A percentile compares a stretch with the other conserved stretches of the same genome.
phyloP scores from a whole-genome alignment of 2,797 vertebrate genomes.

The Sebastes iracundus region DNA sequence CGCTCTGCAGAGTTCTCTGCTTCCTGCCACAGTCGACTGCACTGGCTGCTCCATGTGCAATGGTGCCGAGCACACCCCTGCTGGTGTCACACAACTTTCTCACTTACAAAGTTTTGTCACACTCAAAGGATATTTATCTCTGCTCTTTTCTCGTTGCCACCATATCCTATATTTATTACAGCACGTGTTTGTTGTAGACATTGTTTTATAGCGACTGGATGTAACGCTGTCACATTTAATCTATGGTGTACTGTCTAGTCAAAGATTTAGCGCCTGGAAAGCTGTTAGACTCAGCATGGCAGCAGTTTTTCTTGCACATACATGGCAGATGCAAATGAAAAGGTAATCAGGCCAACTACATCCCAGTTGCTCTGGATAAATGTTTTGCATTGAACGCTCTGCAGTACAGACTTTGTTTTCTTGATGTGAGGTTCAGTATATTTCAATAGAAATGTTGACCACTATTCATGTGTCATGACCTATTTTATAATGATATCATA shows the following conservation, averaged over 20 bases:
- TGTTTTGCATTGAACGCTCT: not conserved
- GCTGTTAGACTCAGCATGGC: not conserved
- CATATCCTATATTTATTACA: not conserved
- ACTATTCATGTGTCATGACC: not conserved
- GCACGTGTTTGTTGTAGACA: not conserved
- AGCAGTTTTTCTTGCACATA: not conserved
- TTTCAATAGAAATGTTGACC: not conserved
- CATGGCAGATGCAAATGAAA: not conserved
- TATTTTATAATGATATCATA: not conserved
- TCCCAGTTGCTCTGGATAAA: not conserved
- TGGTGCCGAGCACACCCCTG: constrained; percentile 55
- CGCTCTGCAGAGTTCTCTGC: constrained; percentile 26
- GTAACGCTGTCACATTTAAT: not conserved
- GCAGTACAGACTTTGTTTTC: not conserved
- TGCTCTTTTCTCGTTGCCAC: not conserved
- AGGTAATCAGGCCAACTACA: not conserved
- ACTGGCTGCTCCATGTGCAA: constrained; percentile 51
- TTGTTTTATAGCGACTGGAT: not conserved
- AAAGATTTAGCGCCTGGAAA: not conserved
- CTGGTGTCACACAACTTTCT: constrained; percentile 51
- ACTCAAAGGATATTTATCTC: constrained; percentile 6
- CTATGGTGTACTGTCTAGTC: not conserved
- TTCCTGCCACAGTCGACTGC: constrained; percentile 50
- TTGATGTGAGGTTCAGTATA: not conserved
- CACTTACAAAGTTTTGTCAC: constrained; percentile 39